Conservation (phyloP, 2,113 vertebrate species). For the Oreochromis spilurus region DNA sequence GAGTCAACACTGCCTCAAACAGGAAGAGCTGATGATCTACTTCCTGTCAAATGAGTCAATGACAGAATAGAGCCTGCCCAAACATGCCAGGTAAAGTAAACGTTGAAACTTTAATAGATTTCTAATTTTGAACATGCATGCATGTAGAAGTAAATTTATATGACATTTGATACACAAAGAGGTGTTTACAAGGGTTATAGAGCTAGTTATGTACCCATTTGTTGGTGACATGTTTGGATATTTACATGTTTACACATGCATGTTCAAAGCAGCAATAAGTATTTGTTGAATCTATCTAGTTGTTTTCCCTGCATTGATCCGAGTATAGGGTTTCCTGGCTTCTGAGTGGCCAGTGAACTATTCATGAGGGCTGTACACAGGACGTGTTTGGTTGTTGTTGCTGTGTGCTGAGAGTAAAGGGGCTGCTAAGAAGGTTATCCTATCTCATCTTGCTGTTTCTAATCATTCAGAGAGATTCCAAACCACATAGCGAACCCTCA, state of each 20-base stretch:
- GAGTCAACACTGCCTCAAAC: neutral
- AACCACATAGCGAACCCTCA: neutral
- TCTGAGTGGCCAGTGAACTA: neutral
- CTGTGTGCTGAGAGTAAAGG: neutral
- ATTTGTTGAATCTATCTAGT: neutral
- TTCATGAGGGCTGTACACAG: neutral
- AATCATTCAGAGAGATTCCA: neutral
- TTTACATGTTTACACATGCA: neutral
- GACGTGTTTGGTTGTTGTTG: neutral
- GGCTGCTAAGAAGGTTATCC: neutral
- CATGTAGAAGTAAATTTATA: neutral
- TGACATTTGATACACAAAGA: neutral
- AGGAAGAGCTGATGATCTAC: neutral
- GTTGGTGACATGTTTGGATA: neutral
- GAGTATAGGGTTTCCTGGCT: neutral
- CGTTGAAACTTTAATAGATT: neutral
- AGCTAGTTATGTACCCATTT: neutral
- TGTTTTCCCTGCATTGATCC: fast-evolving
- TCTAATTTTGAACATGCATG: neutral
- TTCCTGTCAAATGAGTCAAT: constrained; percentile 2
- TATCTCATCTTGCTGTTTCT: neutral
- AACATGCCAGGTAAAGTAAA: neutral
- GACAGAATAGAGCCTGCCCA: neutral
- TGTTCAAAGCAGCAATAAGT: neutral
- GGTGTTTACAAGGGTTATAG: fast-evolving